A percentile compares a stretch with the other conserved stretches of the same genome.
Evolutionary conservation across 2,888 invertebrate species (phyloP).

Genomic region (Pseudanteris insignis): DNA sequence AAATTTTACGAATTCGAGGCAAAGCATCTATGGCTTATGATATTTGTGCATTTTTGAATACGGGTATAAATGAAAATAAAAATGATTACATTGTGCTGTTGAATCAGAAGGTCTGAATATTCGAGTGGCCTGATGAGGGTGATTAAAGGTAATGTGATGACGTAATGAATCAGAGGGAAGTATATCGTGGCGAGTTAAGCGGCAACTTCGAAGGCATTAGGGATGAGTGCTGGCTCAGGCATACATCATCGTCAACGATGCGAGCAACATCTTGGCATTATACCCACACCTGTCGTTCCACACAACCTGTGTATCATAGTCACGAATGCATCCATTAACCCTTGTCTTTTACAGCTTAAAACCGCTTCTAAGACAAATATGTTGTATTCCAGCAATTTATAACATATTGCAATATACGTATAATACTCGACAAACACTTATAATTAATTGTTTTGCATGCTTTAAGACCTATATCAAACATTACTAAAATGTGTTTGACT

Average conservation of each 20-base stretch:
- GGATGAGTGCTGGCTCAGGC: slow-evolving; percentile 11
- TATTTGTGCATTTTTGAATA: too few species aligned
- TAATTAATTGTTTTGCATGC: too few species aligned
- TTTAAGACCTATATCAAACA: too few species aligned
- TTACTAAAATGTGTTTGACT: too few species aligned
- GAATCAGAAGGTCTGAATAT: slow-evolving; percentile 8
- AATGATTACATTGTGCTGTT: too few species aligned
- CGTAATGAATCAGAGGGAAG: slow-evolving; percentile 7
- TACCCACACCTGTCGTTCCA: slow-evolving; percentile 4
- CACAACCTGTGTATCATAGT: slow-evolving; percentile 6
- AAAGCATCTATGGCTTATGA: too few species aligned
- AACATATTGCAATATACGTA: too few species aligned
- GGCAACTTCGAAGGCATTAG: slow-evolving; percentile 21
- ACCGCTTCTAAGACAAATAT: too few species aligned
- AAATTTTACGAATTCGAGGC: too few species aligned
- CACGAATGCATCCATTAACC: slow-evolving; percentile 4
- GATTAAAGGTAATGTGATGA: slow-evolving; percentile 17
- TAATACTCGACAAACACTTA: too few species aligned
- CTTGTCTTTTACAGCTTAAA: neutral
- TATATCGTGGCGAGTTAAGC: slow-evolving; percentile 12
- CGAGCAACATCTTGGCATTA: slow-evolving; percentile 10
- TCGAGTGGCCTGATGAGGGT: slow-evolving; percentile 7
- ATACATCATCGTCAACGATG: slow-evolving; percentile 22
- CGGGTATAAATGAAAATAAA: too few species aligned
- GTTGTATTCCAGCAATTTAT: slow-evolving; percentile 5